A percentile compares a stretch with the other conserved stretches of the same genome.
These are phyloP conservation scores for Eriocheir sinensis DNA, from an alignment of 1,140 invertebrate genomes.

Conservation along the genomic window DNA sequence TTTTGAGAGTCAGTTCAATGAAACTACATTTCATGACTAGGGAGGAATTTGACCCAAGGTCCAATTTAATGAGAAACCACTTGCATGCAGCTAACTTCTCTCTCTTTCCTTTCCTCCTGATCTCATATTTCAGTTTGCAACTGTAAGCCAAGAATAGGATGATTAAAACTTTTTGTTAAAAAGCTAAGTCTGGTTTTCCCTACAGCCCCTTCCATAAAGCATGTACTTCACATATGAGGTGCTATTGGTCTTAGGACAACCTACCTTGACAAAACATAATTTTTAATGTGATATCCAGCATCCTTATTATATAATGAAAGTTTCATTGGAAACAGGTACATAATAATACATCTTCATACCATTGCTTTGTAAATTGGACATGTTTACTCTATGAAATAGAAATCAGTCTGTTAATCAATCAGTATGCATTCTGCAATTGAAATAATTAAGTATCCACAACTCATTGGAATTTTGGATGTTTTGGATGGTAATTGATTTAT, in stretches of 20 bases:
- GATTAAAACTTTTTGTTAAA: not conserved
- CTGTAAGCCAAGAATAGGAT: not conserved
- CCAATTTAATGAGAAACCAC: not conserved
- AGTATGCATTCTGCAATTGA: not conserved
- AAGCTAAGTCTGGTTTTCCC: not conserved
- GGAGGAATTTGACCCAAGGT: too few relatives aligned
- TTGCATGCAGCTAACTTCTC: not conserved
- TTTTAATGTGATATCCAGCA: not conserved
- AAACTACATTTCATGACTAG: too few relatives aligned
- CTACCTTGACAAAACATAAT: not conserved
- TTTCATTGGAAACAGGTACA: too few relatives aligned
- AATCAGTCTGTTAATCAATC: not conserved
- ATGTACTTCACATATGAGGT: constrained; percentile 61
- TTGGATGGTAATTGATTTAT: not conserved
- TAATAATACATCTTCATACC: not conserved
- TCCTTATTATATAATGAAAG: not conserved
- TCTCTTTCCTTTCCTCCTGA: not conserved
- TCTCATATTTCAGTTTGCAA: not conserved
- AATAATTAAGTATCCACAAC: not conserved
- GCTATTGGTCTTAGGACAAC: constrained; percentile 52
- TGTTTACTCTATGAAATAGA: not conserved
- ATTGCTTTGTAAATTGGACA: not conserved
- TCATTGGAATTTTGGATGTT: too few relatives aligned
- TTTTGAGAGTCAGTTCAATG: too few relatives aligned
- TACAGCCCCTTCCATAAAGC: constrained; percentile 42